phyloP scores from a whole-genome alignment of 2,113 vertebrate genomes.

The Agapornis roseicollis region DNA sequence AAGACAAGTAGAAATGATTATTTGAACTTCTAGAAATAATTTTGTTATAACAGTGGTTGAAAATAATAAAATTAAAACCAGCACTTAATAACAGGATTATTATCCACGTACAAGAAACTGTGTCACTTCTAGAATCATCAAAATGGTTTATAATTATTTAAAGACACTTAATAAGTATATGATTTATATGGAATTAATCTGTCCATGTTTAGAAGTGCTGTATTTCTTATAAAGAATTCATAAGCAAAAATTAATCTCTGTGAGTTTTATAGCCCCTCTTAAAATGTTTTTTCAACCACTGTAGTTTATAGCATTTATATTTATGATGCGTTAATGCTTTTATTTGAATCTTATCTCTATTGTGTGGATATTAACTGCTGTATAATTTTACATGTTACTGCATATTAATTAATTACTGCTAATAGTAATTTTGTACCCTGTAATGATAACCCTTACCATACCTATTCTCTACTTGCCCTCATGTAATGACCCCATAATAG shows the following conservation, averaged over 20 bases:
- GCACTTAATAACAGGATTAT: background rate
- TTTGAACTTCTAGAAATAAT: background rate
- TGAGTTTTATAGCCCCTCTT: background rate
- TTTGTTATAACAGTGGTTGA: background rate
- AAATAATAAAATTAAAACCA: background rate
- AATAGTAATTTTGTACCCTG: background rate
- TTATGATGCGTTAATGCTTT: background rate
- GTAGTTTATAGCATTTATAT: background rate
- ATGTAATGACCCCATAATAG: slow-evolving; percentile 31
- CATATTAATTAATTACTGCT: background rate
- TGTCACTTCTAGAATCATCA: background rate
- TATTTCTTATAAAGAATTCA: background rate
- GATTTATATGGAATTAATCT: background rate
- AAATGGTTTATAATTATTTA: background rate
- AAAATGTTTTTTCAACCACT: background rate
- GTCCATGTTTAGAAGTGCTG: background rate
- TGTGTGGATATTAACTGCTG: background rate
- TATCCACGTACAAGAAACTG: background rate
- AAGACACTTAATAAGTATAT: background rate
- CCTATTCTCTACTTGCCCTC: slow-evolving; percentile 54
- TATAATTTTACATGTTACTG: background rate
- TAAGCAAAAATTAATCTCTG: background rate
- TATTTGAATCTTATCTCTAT: background rate
- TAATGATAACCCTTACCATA: background rate
- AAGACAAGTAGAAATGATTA: background rate